Base-by-base conservation (phyloP, 2,113 vertebrate genomes). In the Halcyon malimbica region DNA sequence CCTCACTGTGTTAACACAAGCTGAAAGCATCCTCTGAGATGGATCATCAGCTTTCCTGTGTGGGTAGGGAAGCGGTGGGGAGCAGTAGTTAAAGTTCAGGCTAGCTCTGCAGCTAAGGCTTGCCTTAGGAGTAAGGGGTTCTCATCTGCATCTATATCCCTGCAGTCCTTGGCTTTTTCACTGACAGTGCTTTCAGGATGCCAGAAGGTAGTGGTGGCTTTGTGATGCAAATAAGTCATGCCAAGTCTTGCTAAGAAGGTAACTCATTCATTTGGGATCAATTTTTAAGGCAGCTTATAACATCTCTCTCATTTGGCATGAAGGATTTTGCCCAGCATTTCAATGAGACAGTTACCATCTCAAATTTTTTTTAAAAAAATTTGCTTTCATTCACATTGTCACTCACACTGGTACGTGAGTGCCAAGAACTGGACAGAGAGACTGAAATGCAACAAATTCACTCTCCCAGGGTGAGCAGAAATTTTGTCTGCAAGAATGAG, bases 261-360 rank as follows among this genome's bases (percentile, higher is more conserved):
- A 68, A 46, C 68, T 94, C 60, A 37, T 90, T 91, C 79, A 35
- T 86, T 93, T 2, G 4, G 20, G 78, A 70, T 70, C 59, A 74
- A 4, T 93, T 96, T 96, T 81, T 90, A 89, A 88, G 87, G 48
- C 71, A 88, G 56, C 56, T 77, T 81, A 56, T 94, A 88, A 75
- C 3, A 13, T 71, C 5, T 73, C 54, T 88, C 31, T 86, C 23
- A 67, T 69, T 91, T 77, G 46, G 28, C n/a, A 24, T 62, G 56
- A 75, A 87, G 75, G 82, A 73, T 89, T 95, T 94, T 90, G 63
- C 26, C 1, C 1, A 35, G 21, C 4, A 6, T 91, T 87, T 94
- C 63, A 54, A 53, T 50, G 75, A 93, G 48, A 79, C 21, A 60
- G 50, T 63, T 83, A 70, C 13, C 54, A 19, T 80, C 63, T 88